Conservation (phyloP, 23 tunicate species). For the Ciona savignyi region DNA sequence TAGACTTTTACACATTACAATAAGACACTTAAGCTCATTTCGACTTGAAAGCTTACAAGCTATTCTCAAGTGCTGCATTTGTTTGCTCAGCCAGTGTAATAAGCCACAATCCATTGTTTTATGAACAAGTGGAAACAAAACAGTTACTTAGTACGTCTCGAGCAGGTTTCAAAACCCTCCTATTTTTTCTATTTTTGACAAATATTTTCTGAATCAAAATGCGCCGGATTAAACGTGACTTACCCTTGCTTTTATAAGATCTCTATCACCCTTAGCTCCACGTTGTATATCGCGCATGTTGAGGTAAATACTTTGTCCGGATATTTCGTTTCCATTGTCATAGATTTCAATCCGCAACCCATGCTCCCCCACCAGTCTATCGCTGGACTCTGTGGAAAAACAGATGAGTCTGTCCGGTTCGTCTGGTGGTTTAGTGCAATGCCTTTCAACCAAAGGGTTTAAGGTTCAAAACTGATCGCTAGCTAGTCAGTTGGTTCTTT, state of each 20-base stretch:
- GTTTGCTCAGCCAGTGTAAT: background rate
- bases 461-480: too few relatives aligned
- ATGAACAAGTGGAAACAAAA: background rate
- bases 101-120: background rate
- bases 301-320: slow-evolving; percentile 17
- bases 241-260: slow-evolving; percentile 53
- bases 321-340: slow-evolving; percentile 57
- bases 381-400: slow-evolving; percentile 27
- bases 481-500: too few relatives aligned
- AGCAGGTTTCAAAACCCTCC: too few relatives aligned
- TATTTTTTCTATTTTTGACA: too few relatives aligned
- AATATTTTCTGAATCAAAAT: background rate
- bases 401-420: too few relatives aligned
- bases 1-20: too few relatives aligned
- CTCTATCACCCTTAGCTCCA: slow-evolving; percentile 38
- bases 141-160: too few relatives aligned
- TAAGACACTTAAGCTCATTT: too few relatives aligned
- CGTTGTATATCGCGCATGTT: slow-evolving; percentile 73
- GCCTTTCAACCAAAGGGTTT: too few relatives aligned
- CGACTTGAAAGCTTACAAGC: too few relatives aligned
- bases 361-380: slow-evolving; percentile 35
- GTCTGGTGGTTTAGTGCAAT: too few relatives aligned
- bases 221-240: slow-evolving; percentile 7
- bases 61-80: too few relatives aligned
- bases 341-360: slow-evolving; percentile 51